These are phyloP conservation scores for Caenorhabditis brenneri DNA, from an alignment of 1,140 invertebrate genomes.

Conservation along the genomic window DNA sequence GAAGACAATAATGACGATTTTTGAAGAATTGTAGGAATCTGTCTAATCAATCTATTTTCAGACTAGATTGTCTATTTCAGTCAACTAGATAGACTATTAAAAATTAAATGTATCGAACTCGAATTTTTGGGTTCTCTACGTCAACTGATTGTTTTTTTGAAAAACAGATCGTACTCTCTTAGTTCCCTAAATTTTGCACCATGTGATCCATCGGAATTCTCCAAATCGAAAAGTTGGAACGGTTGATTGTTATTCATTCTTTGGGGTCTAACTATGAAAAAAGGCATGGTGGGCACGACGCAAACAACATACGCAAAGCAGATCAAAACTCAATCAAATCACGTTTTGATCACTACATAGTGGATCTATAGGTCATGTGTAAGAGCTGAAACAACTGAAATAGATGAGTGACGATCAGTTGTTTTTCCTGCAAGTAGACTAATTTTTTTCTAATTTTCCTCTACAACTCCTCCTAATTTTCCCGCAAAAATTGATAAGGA, in stretches of 20 bases:
- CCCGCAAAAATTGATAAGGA: neutral
- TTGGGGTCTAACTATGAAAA: neutral
- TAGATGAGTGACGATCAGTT: constrained; percentile 20
- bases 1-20: neutral
- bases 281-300: neutral
- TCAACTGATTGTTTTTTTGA: neutral
- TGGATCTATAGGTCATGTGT: neutral
- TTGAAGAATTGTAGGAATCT: neutral
- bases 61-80: neutral
- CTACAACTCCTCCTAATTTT: neutral
- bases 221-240: neutral
- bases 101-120: neutral
- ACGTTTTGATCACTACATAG: constrained; percentile 1
- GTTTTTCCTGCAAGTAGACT: neutral
- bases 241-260: constrained; percentile 34
- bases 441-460: neutral
- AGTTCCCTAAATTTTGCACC: neutral
- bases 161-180: neutral
- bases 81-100: neutral
- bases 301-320: constrained; percentile 18
- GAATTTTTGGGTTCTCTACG: neutral
- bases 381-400: neutral
- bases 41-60: neutral
- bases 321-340: constrained; percentile 23
- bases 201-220: neutral